Base-by-base conservation (phyloP, 2,797 vertebrate species). In the Tenualosa thibaudeaui region DNA sequence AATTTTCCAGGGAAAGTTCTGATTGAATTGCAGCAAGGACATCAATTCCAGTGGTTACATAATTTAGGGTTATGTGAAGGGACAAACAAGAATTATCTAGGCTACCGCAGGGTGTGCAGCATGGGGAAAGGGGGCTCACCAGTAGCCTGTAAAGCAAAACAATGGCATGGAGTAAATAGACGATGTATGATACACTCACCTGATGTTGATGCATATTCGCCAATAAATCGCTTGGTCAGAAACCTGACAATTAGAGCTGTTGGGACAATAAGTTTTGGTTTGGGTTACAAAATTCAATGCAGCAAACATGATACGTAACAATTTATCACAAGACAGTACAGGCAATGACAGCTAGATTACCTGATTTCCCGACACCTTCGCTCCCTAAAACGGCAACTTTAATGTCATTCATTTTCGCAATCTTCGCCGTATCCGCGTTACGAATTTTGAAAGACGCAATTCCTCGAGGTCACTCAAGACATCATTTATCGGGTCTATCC, bases 231-330 rank as follows among this genome's bases (percentile, higher is more conserved):
- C 85, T 94, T 90, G 0, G 97, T 98, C 58, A 97, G 94, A 90
- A 97, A 97, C 0, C 97, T 93, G 85, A 97, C 97, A 0, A 95
- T 94, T 71, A 97, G 95, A 22, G 97, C 96, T 97, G 93, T 83
- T 46, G 37, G 22, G 40, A 37, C 2, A 78, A 78, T 22, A 43
- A 1, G 71, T 78, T 78, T 43, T 84, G 22, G 22, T 56, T 43
- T 6, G 31, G 13, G 17, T 78, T 78, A 78, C 37, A 78, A 78
- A 78, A 0, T 46, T 46, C 40, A 17, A 46, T 46, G 17, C 17
- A 78, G 5, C 37, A 6, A 15, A 13, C 15, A 9, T 62, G 58
- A 24, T 5, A 40, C 0, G 3, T 68, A 3, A 15, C 26, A 71
- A 3, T 31, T 78, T 22, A 46, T 43, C 68, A 75, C 17, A 75